Evolutionary conservation across 2,888 invertebrate species (phyloP).

Genomic region (Cetonia aurata): DNA sequence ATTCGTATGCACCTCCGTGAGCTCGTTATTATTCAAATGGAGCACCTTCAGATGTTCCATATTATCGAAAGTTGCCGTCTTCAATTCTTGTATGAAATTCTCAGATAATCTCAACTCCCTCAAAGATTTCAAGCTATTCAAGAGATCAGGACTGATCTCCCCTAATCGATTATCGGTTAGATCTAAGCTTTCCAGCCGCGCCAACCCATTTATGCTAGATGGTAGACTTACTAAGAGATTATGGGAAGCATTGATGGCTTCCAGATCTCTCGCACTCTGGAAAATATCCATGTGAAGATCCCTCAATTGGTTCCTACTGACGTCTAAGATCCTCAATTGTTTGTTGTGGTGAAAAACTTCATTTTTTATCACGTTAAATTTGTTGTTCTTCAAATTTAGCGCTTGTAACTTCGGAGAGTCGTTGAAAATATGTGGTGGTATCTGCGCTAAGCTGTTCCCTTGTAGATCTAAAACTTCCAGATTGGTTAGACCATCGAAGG

Average conservation of each 20-base stretch:
- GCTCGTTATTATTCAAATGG: conserved; percentile 85
- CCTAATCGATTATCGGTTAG: conserved; percentile 83
- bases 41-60: conserved; percentile 79
- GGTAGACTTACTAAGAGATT: conserved; percentile 83
- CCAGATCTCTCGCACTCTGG: conserved; percentile 75
- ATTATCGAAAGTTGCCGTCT: conserved; percentile 79
- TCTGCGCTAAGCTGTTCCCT: conserved; percentile 78
- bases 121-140: conserved; percentile 78
- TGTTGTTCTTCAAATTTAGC: conserved; percentile 82
- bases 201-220: conserved; percentile 76
- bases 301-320: conserved; percentile 81
- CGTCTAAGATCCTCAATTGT: conserved; percentile 76
- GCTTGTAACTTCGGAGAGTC: conserved; percentile 75
- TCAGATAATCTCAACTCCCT: conserved; percentile 79
- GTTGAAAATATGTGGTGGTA: conserved; percentile 76
- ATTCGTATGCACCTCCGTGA: conserved; percentile 80
- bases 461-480: conserved; percentile 82
- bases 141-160: conserved; percentile 75
- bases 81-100: conserved; percentile 80
- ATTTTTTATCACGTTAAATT: conserved; percentile 78
- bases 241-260: conserved; percentile 82
- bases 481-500: conserved; percentile 77
- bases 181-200: conserved; percentile 79
- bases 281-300: conserved; percentile 76
- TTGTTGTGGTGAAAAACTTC: conserved; percentile 77